Evolutionary conservation across 2,113 vertebrate genomes (phyloP).

Genomic region (Steatornis caripensis): DNA sequence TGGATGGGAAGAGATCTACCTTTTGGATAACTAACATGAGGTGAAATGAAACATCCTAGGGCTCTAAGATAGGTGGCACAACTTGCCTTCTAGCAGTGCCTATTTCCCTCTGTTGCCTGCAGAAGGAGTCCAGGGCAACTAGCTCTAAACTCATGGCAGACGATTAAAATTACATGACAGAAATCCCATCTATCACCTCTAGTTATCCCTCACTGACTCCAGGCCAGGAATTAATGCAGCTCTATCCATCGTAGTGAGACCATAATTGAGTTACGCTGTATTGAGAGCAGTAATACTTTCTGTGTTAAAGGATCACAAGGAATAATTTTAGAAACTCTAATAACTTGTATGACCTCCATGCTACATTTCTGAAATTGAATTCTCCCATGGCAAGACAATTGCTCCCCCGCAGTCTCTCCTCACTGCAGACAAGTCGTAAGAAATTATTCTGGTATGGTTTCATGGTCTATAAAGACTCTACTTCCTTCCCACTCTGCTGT

Average conservation of each 20-base stretch:
- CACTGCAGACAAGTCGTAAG: neutral
- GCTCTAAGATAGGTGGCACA: neutral
- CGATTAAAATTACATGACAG: neutral
- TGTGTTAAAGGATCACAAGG: slow-evolving; percentile 22
- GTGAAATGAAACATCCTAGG: neutral
- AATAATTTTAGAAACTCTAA: slow-evolving; percentile 63
- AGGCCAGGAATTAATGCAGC: slow-evolving; percentile 32
- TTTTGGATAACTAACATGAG: neutral
- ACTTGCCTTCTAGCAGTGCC: neutral
- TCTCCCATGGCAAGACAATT: slow-evolving; percentile 45
- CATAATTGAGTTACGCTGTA: slow-evolving; percentile 20
- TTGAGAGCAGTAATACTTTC: slow-evolving; percentile 42
- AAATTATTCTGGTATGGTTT: slow-evolving; percentile 28
- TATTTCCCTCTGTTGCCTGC: neutral
- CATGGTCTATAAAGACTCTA: slow-evolving; percentile 4
- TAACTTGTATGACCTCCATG: slow-evolving; percentile 53
- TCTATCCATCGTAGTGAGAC: neutral
- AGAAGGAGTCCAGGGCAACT: neutral
- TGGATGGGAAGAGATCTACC: neutral
- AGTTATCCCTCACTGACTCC: slow-evolving; percentile 2
- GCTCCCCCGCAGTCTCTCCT: neutral
- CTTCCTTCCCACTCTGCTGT: neutral
- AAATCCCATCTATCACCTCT: neutral
- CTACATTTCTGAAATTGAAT: slow-evolving; percentile 52
- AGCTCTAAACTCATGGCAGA: neutral